A percentile compares a stretch with the other conserved stretches of the same genome.
These are phyloP conservation scores for Pollimyrus isidori DNA, from an alignment of 2,113 vertebrate species.

Conservation along the genomic window DNA sequence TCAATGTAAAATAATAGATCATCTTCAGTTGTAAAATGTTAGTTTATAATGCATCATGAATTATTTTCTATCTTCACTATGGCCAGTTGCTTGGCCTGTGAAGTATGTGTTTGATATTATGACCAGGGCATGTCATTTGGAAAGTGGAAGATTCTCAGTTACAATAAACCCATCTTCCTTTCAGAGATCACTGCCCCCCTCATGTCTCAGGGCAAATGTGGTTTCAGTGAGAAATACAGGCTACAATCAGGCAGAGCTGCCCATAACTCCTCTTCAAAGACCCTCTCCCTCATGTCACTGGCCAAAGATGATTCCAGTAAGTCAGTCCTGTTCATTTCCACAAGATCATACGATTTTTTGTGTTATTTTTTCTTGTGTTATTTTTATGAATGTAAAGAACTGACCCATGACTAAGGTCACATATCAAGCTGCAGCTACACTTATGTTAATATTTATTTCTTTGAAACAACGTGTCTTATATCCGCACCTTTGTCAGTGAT, in stretches of 20 bases:
- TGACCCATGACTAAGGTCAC: not conserved
- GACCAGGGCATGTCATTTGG: not conserved
- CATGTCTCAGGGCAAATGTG: no score
- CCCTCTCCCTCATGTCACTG: not conserved
- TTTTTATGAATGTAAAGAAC: not conserved
- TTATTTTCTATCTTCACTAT: not conserved
- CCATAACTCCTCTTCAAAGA: no score
- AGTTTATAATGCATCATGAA: not conserved
- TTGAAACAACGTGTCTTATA: not conserved
- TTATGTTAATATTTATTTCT: no score
- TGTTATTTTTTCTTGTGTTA: no score
- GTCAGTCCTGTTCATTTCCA: not conserved
- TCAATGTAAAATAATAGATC: not conserved
- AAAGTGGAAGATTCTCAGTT: not conserved
- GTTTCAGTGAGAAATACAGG: no score
- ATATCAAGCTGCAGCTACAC: no score
- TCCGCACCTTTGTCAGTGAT: not conserved
- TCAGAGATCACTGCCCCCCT: not conserved
- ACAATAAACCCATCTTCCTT: not conserved
- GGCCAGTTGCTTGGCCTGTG: not conserved
- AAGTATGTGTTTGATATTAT: not conserved
- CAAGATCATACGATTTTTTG: not conserved
- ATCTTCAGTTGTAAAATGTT: not conserved
- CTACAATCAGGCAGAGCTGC: no score
- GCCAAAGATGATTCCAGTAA: not conserved